Evolutionary conservation across 2,113 vertebrate genomes (phyloP).

Genomic region (Sitta europaea): DNA sequence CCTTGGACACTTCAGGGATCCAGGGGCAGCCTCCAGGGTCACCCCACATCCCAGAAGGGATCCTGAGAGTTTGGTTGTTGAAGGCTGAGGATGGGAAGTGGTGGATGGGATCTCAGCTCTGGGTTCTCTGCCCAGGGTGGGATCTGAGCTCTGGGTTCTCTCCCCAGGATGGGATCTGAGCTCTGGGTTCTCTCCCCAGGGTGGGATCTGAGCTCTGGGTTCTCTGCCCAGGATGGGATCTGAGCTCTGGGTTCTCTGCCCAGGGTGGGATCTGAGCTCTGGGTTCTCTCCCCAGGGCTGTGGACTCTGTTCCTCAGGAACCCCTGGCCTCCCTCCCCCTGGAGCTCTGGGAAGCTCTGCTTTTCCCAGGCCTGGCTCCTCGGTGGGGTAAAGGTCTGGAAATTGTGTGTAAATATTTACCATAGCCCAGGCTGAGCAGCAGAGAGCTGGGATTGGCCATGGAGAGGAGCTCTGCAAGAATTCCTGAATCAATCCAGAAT

Average conservation of each 20-base stretch:
- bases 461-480: not conserved
- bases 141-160: too few species aligned
- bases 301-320: constrained; percentile 38
- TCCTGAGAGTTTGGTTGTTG: too few species aligned
- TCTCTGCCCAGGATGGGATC: too few species aligned
- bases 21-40: accelerated
- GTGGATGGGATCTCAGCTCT: too few species aligned
- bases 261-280: not conserved
- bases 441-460: not conserved
- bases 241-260: too few species aligned
- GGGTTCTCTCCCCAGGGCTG: not conserved
- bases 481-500: too few species aligned
- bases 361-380: constrained; percentile 69
- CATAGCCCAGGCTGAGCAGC: constrained; percentile 33
- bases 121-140: too few species aligned
- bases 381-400: constrained; percentile 72
- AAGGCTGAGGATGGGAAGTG: too few species aligned
- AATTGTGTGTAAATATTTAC: constrained; percentile 71
- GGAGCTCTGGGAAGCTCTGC: constrained; percentile 65
- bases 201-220: too few species aligned
- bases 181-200: too few species aligned
- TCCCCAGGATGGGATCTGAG: too few species aligned
- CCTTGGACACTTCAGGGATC: not conserved
- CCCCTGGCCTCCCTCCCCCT: not conserved
- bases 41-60: not conserved